Conservation (phyloP, 2,888 invertebrate genomes). For the Trichopoda pennipes region DNA sequence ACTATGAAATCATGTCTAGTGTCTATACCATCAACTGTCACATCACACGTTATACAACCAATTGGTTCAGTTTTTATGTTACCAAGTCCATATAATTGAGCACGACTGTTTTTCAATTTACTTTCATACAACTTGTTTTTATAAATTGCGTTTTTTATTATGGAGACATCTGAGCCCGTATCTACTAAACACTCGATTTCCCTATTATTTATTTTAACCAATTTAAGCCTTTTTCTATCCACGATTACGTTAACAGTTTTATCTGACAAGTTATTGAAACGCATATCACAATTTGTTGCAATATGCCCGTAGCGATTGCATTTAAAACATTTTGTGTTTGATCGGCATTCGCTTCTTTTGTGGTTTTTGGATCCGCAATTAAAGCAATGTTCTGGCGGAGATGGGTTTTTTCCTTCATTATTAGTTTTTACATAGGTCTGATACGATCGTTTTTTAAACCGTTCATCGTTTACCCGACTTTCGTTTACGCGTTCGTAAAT, state of each 20-base stretch:
- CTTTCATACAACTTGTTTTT: background rate
- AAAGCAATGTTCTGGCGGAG: background rate
- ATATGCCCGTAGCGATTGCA: background rate
- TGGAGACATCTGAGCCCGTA: background rate
- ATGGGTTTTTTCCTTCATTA: background rate
- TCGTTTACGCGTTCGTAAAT: background rate
- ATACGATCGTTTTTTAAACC: background rate
- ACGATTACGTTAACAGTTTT: background rate
- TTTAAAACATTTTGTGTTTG: background rate
- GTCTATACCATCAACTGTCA: background rate
- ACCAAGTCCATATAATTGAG: background rate
- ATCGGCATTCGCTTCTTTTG: background rate
- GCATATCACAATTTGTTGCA: background rate
- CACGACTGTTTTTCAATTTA: background rate
- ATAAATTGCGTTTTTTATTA: background rate
- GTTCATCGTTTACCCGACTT: background rate
- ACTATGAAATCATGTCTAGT: conserved; percentile 4
- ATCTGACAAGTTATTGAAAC: background rate
- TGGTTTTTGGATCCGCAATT: background rate
- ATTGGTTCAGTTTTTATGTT: background rate
- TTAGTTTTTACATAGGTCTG: too few species aligned
- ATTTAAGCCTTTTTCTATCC: background rate
- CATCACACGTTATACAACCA: background rate
- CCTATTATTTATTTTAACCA: background rate
- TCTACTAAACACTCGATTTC: background rate